Conservation (phyloP, 2,113 vertebrate genomes). For the Anhinga rufa region DNA sequence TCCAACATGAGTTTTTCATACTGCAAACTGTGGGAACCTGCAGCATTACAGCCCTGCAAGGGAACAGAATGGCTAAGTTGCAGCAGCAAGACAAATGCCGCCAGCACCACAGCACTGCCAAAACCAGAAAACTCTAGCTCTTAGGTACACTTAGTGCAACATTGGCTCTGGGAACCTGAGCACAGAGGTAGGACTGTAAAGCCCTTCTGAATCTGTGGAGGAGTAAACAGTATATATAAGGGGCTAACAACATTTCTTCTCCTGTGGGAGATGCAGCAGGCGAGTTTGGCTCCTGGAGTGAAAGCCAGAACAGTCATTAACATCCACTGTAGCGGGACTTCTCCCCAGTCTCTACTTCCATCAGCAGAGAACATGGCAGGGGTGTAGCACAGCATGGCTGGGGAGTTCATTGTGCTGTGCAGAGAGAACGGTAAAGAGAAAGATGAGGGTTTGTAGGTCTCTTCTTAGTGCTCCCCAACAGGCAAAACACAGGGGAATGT, state of each 20-base stretch:
- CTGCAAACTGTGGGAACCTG: not conserved
- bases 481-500: not conserved
- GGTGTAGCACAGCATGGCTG: not conserved
- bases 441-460: not conserved
- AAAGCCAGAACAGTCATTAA: not conserved
- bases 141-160: not conserved
- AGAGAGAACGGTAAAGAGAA: not conserved
- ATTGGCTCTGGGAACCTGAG: not conserved
- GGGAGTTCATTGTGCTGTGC: not conserved
- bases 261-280: not conserved
- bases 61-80: not conserved
- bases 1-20: not conserved
- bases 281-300: not conserved
- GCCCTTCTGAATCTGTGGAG: not conserved
- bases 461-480: not conserved
- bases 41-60: not conserved
- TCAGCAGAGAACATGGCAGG: not conserved
- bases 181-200: not conserved
- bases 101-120: not conserved
- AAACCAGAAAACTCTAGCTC: not conserved
- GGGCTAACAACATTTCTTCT: not conserved
- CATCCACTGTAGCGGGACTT: not conserved
- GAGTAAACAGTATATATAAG: not conserved
- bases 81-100: not conserved
- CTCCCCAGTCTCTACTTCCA: not conserved